These are phyloP conservation scores for Cylas formicarius DNA, from an alignment of 1,140 invertebrate genomes.

Conservation along the genomic window DNA sequence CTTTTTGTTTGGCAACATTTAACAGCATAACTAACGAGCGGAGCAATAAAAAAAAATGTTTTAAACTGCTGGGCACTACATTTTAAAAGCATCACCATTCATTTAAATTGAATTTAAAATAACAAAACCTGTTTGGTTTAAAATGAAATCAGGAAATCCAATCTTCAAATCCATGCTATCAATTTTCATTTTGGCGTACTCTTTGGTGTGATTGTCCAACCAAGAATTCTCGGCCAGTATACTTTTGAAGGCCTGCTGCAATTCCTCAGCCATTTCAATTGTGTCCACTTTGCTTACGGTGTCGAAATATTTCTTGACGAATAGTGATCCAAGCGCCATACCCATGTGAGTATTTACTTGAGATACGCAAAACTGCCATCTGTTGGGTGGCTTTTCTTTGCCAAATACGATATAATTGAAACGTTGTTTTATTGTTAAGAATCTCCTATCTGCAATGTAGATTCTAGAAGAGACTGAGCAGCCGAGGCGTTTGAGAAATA, in stretches of 20 bases:
- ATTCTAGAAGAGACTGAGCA: not conserved
- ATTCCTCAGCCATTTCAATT: slow-evolving; percentile 74
- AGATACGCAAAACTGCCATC: slow-evolving; percentile 77
- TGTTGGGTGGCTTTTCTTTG: slow-evolving; percentile 60
- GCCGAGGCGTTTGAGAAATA: slow-evolving; percentile 22
- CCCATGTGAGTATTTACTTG: slow-evolving; percentile 79
- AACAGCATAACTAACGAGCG: no score
- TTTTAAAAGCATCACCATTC: no score
- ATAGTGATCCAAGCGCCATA: slow-evolving; percentile 78
- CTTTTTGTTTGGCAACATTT: no score
- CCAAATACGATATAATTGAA: slow-evolving; percentile 69
- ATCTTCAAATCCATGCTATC: slow-evolving; percentile 77
- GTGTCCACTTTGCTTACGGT: slow-evolving; percentile 75
- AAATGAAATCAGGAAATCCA: slow-evolving; percentile 82
- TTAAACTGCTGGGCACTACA: no score
- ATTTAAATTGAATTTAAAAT: no score
- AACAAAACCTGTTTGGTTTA: slow-evolving; percentile 62
- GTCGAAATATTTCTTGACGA: slow-evolving; percentile 80
- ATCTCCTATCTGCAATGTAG: slow-evolving; percentile 44
- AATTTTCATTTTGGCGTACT: slow-evolving; percentile 67
- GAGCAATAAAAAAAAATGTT: no score
- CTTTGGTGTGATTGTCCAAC: slow-evolving; percentile 76
- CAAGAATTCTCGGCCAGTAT: slow-evolving; percentile 65
- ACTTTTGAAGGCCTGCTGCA: slow-evolving; percentile 69
- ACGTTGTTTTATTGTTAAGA: slow-evolving; percentile 60